phyloP scores from a whole-genome alignment of 2,888 invertebrate genomes.

The Athetis lepigone region DNA sequence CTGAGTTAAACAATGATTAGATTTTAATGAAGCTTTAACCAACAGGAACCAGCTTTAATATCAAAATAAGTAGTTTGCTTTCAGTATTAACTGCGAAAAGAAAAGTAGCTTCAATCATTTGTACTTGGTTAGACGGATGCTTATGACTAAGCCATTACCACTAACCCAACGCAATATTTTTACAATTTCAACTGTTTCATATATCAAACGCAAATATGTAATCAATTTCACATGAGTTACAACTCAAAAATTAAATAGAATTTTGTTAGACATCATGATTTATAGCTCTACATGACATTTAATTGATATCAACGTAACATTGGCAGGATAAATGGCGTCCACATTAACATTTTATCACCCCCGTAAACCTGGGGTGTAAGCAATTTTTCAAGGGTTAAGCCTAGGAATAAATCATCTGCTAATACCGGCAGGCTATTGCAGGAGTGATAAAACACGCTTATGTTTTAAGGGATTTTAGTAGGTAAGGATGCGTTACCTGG shows the following conservation, averaged over 20 bases:
- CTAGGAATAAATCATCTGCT: constrained; percentile 63
- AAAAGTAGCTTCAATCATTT: no score
- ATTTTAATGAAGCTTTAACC: no score
- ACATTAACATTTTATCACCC: constrained; percentile 60
- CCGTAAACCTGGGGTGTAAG: constrained; percentile 56
- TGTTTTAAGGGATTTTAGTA: constrained; percentile 36
- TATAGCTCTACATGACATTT: constrained; percentile 20
- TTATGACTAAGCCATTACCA: no score
- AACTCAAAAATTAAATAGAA: background rate
- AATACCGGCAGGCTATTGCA: constrained; percentile 59
- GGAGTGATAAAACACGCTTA: constrained; percentile 59
- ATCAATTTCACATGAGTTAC: background rate
- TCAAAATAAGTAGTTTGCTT: no score
- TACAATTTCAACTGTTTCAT: no score
- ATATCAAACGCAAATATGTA: background rate
- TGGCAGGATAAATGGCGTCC: constrained; percentile 39
- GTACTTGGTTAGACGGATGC: no score
- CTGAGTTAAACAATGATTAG: no score
- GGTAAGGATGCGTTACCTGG: constrained; percentile 13
- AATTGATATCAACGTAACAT: constrained; percentile 46
- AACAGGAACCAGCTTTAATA: no score
- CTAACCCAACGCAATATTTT: no score
- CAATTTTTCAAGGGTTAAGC: constrained; percentile 64
- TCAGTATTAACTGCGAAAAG: no score
- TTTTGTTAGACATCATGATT: constrained; percentile 23